phyloP scores from a whole-genome alignment of 2,797 vertebrate genomes.

The Pristis pectinata region DNA sequence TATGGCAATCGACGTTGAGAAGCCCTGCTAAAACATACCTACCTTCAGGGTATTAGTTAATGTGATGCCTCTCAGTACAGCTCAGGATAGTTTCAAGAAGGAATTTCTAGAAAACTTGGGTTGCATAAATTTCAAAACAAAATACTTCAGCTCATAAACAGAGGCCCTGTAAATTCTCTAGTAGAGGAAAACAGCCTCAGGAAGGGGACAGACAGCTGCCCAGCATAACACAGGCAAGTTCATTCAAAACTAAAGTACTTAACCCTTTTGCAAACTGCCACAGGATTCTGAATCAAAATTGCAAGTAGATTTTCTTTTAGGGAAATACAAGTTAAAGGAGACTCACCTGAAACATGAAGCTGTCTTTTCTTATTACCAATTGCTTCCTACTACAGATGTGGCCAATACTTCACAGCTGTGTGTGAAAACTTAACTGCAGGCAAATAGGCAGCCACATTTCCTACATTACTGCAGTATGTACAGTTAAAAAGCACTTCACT shows the following conservation, averaged over 20 bases:
- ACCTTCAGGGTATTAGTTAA: not conserved
- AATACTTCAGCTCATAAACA: not conserved
- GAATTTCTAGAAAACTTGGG: not conserved
- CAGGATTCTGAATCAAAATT: slow-evolving; percentile 6
- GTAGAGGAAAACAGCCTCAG: not conserved
- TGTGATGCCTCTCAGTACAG: not conserved
- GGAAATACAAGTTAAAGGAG: not conserved
- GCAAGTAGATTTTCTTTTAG: not conserved
- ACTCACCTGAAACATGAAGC: not conserved
- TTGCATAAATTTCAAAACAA: not conserved
- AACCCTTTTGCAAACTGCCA: not conserved
- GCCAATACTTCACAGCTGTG: not conserved
- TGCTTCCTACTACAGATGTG: not conserved
- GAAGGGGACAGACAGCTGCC: not conserved
- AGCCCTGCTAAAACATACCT: not conserved
- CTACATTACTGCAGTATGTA: not conserved
- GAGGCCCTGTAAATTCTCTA: not conserved
- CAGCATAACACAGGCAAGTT: not conserved
- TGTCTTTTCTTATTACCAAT: not conserved
- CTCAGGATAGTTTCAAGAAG: not conserved
- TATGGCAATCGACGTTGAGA: not conserved
- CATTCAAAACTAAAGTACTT: not conserved
- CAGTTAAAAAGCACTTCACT: not conserved
- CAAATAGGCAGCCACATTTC: not conserved
- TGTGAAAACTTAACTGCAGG: not conserved